phyloP scores from a whole-genome alignment of 2,797 vertebrate genomes.

The Myotis daubentonii region DNA sequence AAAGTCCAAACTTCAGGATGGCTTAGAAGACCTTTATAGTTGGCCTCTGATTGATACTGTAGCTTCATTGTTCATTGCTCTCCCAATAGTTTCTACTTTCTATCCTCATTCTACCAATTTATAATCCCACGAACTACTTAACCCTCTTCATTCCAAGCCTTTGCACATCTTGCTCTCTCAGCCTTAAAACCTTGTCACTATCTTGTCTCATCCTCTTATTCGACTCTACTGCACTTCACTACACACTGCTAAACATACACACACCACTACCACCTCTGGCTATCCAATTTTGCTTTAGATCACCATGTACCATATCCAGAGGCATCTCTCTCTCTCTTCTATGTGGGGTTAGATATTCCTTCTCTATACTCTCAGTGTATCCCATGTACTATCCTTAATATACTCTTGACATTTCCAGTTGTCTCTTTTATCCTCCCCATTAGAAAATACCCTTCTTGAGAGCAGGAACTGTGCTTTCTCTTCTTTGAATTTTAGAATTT shows the following conservation, averaged over 20 bases:
- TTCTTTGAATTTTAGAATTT: neutral
- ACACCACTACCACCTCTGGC: neutral
- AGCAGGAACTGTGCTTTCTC: neutral
- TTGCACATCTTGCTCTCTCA: neutral
- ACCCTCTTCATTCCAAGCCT: neutral
- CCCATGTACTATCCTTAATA: neutral
- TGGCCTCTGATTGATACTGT: neutral
- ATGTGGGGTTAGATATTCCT: neutral
- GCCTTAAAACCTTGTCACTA: neutral
- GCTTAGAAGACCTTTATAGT: neutral
- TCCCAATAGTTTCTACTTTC: neutral
- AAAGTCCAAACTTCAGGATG: neutral
- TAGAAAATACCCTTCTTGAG: neutral
- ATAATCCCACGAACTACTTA: neutral
- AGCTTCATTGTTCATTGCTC: neutral
- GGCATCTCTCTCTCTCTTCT: neutral
- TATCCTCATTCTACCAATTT: neutral
- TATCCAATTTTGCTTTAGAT: neutral
- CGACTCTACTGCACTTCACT: neutral
- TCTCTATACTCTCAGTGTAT: neutral
- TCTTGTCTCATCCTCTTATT: neutral
- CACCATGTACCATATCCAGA: neutral
- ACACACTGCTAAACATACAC: neutral
- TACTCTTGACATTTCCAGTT: neutral
- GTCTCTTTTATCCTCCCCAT: neutral